Conservation (phyloP, 1,140 invertebrate genomes). For the Drosophila mauritiana region DNA sequence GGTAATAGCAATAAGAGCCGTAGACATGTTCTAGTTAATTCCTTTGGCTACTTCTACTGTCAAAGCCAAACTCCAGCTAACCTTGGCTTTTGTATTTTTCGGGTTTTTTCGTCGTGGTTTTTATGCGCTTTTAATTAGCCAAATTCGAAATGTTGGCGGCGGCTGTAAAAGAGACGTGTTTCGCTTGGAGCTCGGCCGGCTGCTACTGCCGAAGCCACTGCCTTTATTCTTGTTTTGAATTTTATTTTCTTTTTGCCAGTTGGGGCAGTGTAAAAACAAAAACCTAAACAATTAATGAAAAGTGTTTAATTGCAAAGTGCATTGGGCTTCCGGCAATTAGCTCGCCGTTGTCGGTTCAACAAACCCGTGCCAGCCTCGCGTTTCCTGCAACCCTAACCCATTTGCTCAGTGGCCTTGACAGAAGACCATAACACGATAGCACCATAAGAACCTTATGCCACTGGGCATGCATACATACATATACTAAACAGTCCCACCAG, state of each 20-base stretch:
- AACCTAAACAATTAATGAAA: conserved; percentile 73
- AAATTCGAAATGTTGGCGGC: conserved; percentile 67
- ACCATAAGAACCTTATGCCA: conserved; percentile 49
- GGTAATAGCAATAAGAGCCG: conserved; percentile 15
- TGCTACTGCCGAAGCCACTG: conserved; percentile 21
- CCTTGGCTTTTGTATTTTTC: conserved; percentile 66
- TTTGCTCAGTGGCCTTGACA: conserved; percentile 74
- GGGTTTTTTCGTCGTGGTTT: conserved; percentile 18
- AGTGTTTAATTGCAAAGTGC: conserved; percentile 81
- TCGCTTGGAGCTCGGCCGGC: conserved; percentile 29
- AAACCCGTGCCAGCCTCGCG: conserved; percentile 46
- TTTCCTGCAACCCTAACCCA: conserved; percentile 80
- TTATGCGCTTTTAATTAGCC: conserved; percentile 79
- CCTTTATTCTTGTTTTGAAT: conserved; percentile 28
- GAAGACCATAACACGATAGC: conserved; percentile 10
- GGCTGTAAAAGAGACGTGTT: conserved; percentile 74
- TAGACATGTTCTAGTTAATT: conserved; percentile 67
- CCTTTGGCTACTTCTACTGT: conserved; percentile 74
- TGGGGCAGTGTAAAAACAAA: conserved; percentile 25
- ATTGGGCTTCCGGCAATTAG: conserved; percentile 78
- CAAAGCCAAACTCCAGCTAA: conserved; percentile 66
- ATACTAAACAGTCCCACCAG: background rate
- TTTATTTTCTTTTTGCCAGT: conserved; percentile 32
- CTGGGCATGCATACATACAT: too few species aligned
- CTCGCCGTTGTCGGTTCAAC: conserved; percentile 53